Percentiles rank a stretch among this genome's conserved stretches.
Evolutionary conservation across 1,140 invertebrate species (phyloP).

Genomic region (Hyles vespertilio): DNA sequence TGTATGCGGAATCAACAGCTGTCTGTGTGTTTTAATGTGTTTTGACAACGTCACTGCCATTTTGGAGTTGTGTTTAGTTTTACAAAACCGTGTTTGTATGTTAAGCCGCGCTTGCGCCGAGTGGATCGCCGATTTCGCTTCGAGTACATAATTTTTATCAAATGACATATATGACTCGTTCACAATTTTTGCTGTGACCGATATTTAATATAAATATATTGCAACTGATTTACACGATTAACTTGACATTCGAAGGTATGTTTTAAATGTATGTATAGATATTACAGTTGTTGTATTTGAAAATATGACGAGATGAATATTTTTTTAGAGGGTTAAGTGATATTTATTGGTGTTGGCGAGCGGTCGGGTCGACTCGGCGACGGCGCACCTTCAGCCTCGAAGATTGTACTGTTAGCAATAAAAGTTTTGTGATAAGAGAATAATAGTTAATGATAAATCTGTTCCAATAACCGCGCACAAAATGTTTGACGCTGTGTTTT

Average conservation of each 20-base stretch:
- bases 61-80: conserved; percentile 42
- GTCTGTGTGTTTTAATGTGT: conserved; percentile 30
- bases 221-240: no score
- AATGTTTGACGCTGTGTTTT: conserved; percentile 33
- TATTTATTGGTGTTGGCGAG: neutral
- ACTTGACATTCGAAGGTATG: no score
- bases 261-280: no score
- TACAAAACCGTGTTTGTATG: neutral
- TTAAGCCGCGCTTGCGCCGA: neutral
- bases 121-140: neutral
- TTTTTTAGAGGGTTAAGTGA: no score
- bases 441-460: conserved; percentile 25
- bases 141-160: conserved; percentile 12
- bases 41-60: conserved; percentile 49
- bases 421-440: conserved; percentile 62
- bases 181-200: no score
- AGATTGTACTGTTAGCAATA: conserved; percentile 60
- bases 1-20: conserved; percentile 50
- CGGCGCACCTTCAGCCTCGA: conserved; percentile 20
- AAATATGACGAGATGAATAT: no score
- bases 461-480: conserved; percentile 51
- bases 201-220: no score
- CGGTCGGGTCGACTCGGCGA: neutral
- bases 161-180: no score
- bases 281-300: no score